Percentiles rank a stretch among this genome's conserved stretches.
These are phyloP conservation scores for Scomber colias DNA, from an alignment of 2,113 vertebrate genomes.

Conservation along the genomic window DNA sequence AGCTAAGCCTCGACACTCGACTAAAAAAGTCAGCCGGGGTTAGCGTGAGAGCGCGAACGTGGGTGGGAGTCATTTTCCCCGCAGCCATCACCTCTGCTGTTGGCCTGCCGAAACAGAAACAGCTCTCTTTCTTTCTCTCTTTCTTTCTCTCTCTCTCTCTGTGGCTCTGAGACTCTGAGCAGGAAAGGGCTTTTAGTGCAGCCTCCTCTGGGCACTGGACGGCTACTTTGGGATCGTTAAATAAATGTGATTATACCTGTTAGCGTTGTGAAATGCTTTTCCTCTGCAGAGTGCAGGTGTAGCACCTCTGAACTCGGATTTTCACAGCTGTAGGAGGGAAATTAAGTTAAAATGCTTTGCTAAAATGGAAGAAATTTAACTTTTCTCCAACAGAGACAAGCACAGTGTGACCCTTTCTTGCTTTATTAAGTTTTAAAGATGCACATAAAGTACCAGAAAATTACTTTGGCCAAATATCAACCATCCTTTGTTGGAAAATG, in stretches of 20 bases:
- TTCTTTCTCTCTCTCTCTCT: conserved; percentile 20
- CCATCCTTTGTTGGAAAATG: no score
- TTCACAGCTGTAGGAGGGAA: background rate
- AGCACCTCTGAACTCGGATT: conserved; percentile 38
- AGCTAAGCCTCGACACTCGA: conserved; percentile 79
- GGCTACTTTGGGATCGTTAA: conserved; percentile 65
- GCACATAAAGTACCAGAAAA: no score
- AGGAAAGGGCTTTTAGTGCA: conserved; percentile 51
- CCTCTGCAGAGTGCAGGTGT: conserved; percentile 59
- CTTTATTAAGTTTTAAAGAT: no score
- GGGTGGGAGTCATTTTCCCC: conserved; percentile 79
- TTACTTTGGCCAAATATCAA: no score
- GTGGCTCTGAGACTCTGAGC: conserved; percentile 53
- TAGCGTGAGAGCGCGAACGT: conserved; percentile 69
- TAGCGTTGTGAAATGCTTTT: conserved; percentile 48
- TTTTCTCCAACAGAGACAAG: background rate
- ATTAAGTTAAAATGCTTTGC: no score
- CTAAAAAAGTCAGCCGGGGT: conserved; percentile 83
- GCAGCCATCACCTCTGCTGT: conserved; percentile 74
- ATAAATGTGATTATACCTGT: conserved; percentile 74
- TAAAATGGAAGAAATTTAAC: background rate
- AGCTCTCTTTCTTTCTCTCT: conserved; percentile 36
- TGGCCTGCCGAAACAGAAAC: conserved; percentile 45
- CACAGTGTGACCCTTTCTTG: no score
- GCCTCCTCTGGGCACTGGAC: conserved; percentile 54